Evolutionary conservation across 2,888 invertebrate species (phyloP).

Genomic region (Cheilosia scutellata): DNA sequence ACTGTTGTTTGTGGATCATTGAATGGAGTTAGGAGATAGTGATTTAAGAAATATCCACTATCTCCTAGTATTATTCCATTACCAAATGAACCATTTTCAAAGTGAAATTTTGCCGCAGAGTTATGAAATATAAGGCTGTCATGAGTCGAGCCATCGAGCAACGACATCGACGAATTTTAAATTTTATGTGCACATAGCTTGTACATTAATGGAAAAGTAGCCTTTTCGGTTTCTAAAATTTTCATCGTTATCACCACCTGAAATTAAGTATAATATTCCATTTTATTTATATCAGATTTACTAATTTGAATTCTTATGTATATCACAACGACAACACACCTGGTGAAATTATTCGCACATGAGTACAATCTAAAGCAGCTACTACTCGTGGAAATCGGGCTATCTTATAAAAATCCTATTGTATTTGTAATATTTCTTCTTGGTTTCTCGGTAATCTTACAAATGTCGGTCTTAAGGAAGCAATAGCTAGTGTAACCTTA

Average conservation of each 20-base stretch:
- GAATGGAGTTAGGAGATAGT: neutral
- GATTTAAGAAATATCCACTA: conserved; percentile 5
- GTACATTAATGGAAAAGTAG: neutral
- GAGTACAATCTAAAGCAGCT: neutral
- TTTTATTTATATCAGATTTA: neutral
- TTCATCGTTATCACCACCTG: conserved; percentile 12
- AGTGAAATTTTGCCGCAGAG: neutral
- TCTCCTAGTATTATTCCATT: neutral
- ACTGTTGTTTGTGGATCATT: neutral
- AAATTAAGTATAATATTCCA: neutral
- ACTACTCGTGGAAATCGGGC: too few species aligned
- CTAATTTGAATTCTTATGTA: neutral
- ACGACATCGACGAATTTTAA: too few species aligned
- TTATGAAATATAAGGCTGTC: neutral
- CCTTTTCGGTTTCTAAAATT: conserved; percentile 3
- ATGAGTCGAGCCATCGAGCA: neutral
- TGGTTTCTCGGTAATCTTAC: conserved; percentile 4
- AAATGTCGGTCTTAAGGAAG: neutral
- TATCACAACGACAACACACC: neutral
- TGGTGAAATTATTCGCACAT: neutral
- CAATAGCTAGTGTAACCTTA: neutral
- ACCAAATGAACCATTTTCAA: neutral
- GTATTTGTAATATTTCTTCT: neutral
- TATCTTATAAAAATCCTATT: neutral
- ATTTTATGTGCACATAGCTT: neutral